Evolutionary conservation across 2,888 invertebrate genomes (phyloP).

Genomic region (Psylliodes chrysocephalus): DNA sequence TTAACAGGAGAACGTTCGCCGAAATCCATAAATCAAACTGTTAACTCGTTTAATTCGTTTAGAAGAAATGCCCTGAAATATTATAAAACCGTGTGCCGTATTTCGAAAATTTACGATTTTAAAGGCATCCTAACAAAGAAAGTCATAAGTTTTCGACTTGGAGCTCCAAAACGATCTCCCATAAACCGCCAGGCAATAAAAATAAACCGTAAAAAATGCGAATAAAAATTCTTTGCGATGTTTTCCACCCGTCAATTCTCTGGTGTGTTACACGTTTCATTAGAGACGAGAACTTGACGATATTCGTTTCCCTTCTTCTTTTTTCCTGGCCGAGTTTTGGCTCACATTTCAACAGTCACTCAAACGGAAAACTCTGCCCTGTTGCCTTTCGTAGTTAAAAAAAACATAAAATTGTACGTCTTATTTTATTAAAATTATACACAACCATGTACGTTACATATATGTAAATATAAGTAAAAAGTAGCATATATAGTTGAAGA

Average conservation of each 20-base stretch:
- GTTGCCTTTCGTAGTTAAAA: too few relatives aligned
- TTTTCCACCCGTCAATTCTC: conserved; percentile 25
- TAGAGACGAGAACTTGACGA: conserved; percentile 23
- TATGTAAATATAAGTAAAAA: too few relatives aligned
- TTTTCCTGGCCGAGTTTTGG: background rate
- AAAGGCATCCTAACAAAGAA: conserved; percentile 23
- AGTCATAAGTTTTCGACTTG: conserved; percentile 23
- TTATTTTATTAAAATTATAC: too few relatives aligned
- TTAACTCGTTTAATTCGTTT: conserved; percentile 5
- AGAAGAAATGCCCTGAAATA: background rate
- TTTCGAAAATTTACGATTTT: conserved; percentile 18
- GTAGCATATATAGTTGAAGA: too few relatives aligned
- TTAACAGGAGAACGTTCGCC: background rate
- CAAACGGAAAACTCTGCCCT: conserved; percentile 6
- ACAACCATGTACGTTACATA: too few relatives aligned
- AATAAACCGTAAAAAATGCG: conserved; percentile 26
- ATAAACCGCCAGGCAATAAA: conserved; percentile 25
- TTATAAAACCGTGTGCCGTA: background rate
- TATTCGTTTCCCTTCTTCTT: conserved; percentile 1
- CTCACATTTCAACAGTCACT: conserved; percentile 8
- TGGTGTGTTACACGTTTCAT: conserved; percentile 39
- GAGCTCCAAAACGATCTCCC: conserved; percentile 17
- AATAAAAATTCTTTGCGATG: conserved; percentile 26
- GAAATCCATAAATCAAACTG: background rate
- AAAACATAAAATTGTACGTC: too few relatives aligned